These are phyloP conservation scores for Prorops nasuta DNA, from an alignment of 1,140 invertebrate species.

Conservation along the genomic window DNA sequence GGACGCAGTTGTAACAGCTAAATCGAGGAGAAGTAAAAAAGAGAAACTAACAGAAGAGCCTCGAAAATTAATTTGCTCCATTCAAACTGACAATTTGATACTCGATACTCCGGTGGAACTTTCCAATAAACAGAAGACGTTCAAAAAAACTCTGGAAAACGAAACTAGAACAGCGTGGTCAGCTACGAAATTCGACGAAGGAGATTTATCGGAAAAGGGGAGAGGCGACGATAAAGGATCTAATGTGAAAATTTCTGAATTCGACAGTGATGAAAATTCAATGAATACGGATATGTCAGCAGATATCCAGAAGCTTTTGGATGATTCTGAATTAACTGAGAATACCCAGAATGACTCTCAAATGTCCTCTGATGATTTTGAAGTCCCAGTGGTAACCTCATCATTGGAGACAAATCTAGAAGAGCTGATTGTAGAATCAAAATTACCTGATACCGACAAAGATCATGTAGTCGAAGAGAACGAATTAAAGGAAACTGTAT, in stretches of 20 bases:
- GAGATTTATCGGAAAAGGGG: too few species aligned
- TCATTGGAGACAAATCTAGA: neutral
- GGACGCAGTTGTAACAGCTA: neutral
- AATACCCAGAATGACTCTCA: neutral
- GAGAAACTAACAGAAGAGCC: neutral
- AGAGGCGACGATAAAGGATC: too few species aligned
- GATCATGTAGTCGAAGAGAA: conserved; percentile 1
- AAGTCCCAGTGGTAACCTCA: neutral
- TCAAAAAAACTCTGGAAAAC: neutral
- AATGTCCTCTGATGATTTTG: conserved; percentile 1
- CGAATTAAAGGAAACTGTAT: conserved; percentile 5
- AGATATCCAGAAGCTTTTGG: conserved; percentile 34
- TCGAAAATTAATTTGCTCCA: neutral
- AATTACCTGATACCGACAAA: neutral
- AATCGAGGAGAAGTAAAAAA: neutral
- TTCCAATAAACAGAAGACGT: conserved; percentile 1
- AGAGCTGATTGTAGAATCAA: neutral
- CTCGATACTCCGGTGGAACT: conserved; percentile 1
- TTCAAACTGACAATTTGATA: neutral
- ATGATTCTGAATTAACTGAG: conserved; percentile 30
- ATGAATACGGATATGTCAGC: conserved; percentile 31
- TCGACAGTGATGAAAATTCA: conserved; percentile 40
- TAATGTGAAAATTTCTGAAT: conserved; percentile 16
- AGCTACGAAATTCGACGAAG: too few species aligned
- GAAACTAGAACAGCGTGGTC: neutral